phyloP scores from a whole-genome alignment of 2,888 invertebrate species.

The Scaptomyza caliginosa region DNA sequence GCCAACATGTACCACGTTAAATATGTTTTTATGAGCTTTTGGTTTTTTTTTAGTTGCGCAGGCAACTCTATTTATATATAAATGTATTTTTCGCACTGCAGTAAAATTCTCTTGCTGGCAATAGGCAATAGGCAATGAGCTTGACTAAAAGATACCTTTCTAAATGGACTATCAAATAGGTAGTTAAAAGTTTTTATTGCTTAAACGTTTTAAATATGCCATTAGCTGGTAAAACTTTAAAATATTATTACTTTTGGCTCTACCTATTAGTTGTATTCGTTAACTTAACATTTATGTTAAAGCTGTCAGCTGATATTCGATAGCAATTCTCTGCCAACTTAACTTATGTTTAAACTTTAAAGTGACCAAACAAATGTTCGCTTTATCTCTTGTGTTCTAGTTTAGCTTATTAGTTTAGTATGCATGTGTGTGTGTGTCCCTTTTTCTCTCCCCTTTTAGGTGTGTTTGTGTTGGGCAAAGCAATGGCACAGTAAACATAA shows the following conservation, averaged over 20 bases:
- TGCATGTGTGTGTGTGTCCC: constrained; percentile 1
- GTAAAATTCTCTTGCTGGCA: neutral
- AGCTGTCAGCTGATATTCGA: neutral
- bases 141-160: neutral
- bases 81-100: neutral
- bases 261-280: neutral
- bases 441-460: neutral
- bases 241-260: no score
- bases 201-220: neutral
- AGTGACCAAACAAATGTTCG: constrained; percentile 1
- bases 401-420: constrained; percentile 47
- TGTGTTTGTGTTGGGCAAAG: constrained; percentile 17
- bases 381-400: constrained; percentile 30
- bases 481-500: constrained; percentile 32
- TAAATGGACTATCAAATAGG: no score
- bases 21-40: constrained; percentile 22
- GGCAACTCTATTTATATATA: constrained; percentile 51
- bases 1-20: constrained; percentile 26
- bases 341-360: constrained; percentile 1
- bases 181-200: no score
- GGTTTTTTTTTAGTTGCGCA: constrained; percentile 3
- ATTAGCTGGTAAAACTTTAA: no score
- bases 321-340: neutral
- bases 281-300: neutral
- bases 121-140: no score